Conservation (phyloP, 2,797 vertebrate genomes). For the Acanthurus leucopareius region DNA sequence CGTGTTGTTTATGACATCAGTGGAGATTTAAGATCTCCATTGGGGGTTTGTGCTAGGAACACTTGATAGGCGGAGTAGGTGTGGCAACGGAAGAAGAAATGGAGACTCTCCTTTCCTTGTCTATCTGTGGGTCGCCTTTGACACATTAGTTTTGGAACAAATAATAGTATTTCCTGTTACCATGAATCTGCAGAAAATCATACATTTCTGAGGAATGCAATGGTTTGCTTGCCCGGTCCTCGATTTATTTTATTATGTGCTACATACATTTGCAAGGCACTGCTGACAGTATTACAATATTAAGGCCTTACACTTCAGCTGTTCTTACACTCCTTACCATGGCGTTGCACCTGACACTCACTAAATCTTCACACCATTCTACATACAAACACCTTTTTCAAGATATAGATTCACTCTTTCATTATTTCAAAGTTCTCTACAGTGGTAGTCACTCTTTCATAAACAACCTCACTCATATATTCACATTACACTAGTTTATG, state of each 20-base stretch:
- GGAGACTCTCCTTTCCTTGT: constrained; percentile 56
- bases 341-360: background rate
- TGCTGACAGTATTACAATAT: constrained; percentile 5
- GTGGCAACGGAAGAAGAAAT: constrained; percentile 59
- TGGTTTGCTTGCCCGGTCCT: constrained; percentile 6
- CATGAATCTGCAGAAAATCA: constrained; percentile 19
- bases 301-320: constrained; percentile 8
- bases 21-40: constrained; percentile 69
- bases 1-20: constrained; percentile 64
- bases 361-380: background rate
- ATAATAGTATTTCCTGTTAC: constrained; percentile 11
- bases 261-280: background rate
- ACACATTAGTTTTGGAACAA: constrained; percentile 40
- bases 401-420: no score
- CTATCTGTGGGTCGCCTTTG: constrained; percentile 51
- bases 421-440: no score
- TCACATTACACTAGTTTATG: no score
- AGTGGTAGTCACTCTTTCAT: no score
- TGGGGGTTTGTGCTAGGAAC: constrained; percentile 67
- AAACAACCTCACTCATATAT: no score
- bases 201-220: constrained; percentile 3
- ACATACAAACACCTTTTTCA: background rate
- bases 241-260: background rate
- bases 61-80: constrained; percentile 60
- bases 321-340: constrained; percentile 3